Evolutionary conservation across 1,140 invertebrate genomes (phyloP).

Genomic region (Habropoda laboriosa): DNA sequence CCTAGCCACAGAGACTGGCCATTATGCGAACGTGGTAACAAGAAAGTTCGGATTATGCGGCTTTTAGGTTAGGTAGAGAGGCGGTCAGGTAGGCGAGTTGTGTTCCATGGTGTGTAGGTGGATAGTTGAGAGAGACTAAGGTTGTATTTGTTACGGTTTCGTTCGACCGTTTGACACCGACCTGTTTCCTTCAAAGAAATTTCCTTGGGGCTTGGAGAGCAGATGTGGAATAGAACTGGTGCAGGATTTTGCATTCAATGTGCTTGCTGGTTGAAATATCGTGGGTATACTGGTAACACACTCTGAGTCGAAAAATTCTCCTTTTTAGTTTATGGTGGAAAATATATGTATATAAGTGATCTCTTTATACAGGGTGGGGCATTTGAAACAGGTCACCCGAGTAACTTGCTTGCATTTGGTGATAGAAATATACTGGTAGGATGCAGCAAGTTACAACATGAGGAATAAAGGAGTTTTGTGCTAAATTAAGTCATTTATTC

Average conservation of each 20-base stretch:
- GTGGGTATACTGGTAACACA: too few relatives aligned
- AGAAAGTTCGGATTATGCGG: constrained; percentile 24
- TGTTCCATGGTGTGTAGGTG: constrained; percentile 15
- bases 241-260: background rate
- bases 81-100: constrained; percentile 39
- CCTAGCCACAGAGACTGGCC: background rate
- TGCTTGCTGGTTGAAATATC: too few relatives aligned
- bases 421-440: too few relatives aligned
- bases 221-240: constrained; percentile 1
- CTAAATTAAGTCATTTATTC: too few relatives aligned
- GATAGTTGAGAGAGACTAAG: background rate
- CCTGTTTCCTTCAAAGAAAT: background rate
- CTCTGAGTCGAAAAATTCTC: too few relatives aligned
- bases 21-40: constrained; percentile 25
- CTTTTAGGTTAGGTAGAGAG: constrained; percentile 42
- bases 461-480: too few relatives aligned
- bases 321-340: too few relatives aligned
- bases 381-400: too few relatives aligned
- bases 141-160: constrained; percentile 27
- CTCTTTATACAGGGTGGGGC: too few relatives aligned
- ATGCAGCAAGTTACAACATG: too few relatives aligned
- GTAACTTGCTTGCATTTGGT: too few relatives aligned
- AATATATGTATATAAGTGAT: too few relatives aligned
- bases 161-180: constrained; percentile 2
- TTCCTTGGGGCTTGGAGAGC: background rate